Conservation (phyloP, 2,888 invertebrate genomes). For the Hirtodrosophila confusa region DNA sequence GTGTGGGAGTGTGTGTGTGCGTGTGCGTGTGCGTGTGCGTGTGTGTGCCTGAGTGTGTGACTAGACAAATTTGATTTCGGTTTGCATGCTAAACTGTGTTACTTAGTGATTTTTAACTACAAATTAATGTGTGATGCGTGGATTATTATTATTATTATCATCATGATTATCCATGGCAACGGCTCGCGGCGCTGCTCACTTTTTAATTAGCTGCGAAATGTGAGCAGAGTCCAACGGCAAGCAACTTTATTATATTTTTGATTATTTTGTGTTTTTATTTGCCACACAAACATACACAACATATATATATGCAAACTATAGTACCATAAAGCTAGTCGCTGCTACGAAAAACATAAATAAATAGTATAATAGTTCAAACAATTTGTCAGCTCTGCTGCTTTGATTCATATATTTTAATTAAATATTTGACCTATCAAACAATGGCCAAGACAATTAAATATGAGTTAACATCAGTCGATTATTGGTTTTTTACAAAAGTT, state of each 20-base stretch:
- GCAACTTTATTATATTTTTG: not conserved
- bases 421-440: not conserved
- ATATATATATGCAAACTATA: constrained; percentile 5
- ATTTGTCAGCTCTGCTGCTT: constrained; percentile 4
- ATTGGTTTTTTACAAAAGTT: not conserved
- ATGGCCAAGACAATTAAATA: not conserved
- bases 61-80: constrained; percentile 49
- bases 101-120: constrained; percentile 48
- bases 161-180: constrained; percentile 35
- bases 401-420: constrained; percentile 4
- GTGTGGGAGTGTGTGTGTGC: constrained; percentile 16
- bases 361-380: not conserved
- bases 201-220: constrained; percentile 37
- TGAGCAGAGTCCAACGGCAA: not conserved
- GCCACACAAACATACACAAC: constrained; percentile 19
- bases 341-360: constrained; percentile 1
- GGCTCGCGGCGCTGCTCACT: constrained; percentile 5
- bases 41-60: constrained; percentile 13
- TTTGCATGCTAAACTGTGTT: constrained; percentile 49
- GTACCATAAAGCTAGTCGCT: constrained; percentile 35
- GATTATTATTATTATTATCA: not conserved
- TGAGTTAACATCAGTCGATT: not conserved
- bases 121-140: constrained; percentile 22
- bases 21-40: constrained; percentile 1
- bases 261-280: not conserved